These are phyloP conservation scores for Phylloscopus collybita DNA, from an alignment of 2,797 vertebrate species.

Conservation along the genomic window DNA sequence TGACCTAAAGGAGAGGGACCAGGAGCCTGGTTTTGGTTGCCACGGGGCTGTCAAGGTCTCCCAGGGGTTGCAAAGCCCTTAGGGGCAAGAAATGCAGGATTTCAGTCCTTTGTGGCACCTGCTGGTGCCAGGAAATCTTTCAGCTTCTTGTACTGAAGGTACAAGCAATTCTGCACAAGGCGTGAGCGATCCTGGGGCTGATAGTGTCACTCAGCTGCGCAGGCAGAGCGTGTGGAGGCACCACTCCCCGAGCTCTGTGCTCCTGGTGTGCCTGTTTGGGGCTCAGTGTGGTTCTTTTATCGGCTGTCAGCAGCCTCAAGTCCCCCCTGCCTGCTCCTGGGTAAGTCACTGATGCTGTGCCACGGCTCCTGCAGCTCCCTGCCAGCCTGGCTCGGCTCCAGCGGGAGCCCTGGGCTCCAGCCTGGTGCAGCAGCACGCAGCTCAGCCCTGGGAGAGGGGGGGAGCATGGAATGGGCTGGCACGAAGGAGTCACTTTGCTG, in stretches of 20 bases:
- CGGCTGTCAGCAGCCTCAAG: neutral
- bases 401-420: neutral
- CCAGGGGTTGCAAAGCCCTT: neutral
- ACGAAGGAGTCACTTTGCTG: neutral
- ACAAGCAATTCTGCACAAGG: fast-evolving
- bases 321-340: neutral
- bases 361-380: neutral
- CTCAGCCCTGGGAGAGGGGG: neutral
- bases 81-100: neutral
- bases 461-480: neutral
- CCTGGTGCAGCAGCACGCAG: constrained; percentile 5
- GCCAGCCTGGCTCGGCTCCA: neutral
- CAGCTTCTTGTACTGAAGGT: neutral
- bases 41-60: neutral
- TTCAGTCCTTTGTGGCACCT: neutral
- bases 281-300: neutral
- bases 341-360: neutral
- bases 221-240: neutral
- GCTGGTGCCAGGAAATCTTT: neutral
- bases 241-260: fast-evolving
- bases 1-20: fast-evolving
- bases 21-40: neutral
- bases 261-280: neutral
- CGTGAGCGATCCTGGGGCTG: neutral
- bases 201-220: neutral